phyloP scores from a whole-genome alignment of 2,888 invertebrate genomes.

The Chrysolina haemoptera region DNA sequence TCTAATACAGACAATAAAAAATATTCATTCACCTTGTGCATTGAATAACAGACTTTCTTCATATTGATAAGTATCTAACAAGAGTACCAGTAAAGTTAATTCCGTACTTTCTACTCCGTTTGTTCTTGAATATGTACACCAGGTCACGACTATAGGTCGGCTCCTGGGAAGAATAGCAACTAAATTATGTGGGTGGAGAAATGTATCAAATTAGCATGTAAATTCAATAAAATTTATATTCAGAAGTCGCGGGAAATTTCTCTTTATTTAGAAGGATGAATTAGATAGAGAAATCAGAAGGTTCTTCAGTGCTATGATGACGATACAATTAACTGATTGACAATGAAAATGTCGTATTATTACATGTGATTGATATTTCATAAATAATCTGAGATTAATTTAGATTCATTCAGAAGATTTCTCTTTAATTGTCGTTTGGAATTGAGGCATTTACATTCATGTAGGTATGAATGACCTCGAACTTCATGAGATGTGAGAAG shows the following conservation, averaged over 20 bases:
- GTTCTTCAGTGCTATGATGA: background rate
- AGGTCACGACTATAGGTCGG: conserved; percentile 18
- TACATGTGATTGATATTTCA: background rate
- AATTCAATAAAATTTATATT: conserved; percentile 7
- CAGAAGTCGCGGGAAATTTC: background rate
- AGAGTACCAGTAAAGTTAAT: conserved; percentile 4
- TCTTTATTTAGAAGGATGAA: conserved; percentile 7
- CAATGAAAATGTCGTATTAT: conserved; percentile 2
- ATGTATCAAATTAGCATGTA: conserved; percentile 12
- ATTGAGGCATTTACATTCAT: background rate
- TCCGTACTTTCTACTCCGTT: conserved; percentile 20
- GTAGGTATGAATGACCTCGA: background rate
- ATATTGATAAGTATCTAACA: conserved; percentile 14
- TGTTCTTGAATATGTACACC: conserved; percentile 14
- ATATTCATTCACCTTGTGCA: conserved; percentile 3
- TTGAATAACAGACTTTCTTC: background rate
- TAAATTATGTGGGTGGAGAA: conserved; percentile 18
- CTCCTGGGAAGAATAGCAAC: conserved; percentile 13
- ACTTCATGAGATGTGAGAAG: background rate
- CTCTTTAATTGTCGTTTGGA: background rate
- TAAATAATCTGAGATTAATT: background rate
- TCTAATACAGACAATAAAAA: background rate
- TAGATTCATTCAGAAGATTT: background rate
- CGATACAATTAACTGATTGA: background rate
- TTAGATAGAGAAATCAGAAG: background rate